phyloP scores from a whole-genome alignment of 2,797 vertebrate genomes.

The Psittacula derbiana region DNA sequence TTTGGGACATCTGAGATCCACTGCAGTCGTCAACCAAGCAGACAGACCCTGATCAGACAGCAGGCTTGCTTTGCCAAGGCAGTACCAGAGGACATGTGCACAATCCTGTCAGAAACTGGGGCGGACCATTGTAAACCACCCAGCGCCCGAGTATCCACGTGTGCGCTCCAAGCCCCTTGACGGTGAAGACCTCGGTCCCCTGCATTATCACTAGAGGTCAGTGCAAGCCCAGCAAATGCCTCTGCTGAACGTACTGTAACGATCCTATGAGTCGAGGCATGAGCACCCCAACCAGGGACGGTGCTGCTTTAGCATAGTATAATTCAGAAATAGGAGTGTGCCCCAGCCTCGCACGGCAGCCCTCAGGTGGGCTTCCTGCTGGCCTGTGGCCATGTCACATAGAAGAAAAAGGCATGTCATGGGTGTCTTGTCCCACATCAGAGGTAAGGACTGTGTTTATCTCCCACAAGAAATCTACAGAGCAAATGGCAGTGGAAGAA shows the following conservation, averaged over 20 bases:
- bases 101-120: background rate
- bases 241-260: background rate
- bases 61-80: background rate
- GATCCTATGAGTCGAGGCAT: background rate
- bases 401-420: background rate
- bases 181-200: background rate
- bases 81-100: background rate
- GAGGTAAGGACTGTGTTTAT: background rate
- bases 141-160: accelerated
- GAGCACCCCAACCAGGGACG: background rate
- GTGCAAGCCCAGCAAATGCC: constrained; percentile 52
- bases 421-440: background rate
- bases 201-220: constrained; percentile 76
- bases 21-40: background rate
- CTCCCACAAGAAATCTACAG: background rate
- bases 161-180: background rate
- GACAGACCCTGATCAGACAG: background rate
- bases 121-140: accelerated
- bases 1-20: background rate
- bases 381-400: background rate
- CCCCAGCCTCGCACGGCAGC: background rate
- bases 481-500: background rate
- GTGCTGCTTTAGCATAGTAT: background rate
- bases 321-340: background rate
- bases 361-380: background rate